Percentiles rank a stretch among this genome's conserved stretches.
Evolutionary conservation across 2,797 vertebrate genomes (phyloP).

Genomic region (Pantherophis alleghaniensis): DNA sequence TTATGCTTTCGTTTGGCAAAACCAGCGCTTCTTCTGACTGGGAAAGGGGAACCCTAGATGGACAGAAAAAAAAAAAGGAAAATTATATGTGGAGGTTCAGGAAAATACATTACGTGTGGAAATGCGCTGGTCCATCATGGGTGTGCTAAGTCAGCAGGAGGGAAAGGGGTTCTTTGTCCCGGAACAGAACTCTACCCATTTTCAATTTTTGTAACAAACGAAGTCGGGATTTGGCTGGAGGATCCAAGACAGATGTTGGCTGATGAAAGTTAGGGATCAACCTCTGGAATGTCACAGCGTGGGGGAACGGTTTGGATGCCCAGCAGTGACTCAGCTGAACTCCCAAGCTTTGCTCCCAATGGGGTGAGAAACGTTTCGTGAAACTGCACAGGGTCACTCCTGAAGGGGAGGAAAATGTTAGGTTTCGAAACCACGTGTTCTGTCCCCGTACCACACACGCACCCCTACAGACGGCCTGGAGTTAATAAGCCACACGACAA

Average conservation of each 20-base stretch:
- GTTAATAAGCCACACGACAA: too few relatives aligned
- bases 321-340: background rate
- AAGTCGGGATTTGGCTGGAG: background rate
- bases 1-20: slow-evolving; percentile 41
- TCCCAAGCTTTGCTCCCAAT: background rate
- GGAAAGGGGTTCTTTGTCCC: background rate
- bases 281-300: background rate
- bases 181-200: background rate
- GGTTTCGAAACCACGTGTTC: too few relatives aligned
- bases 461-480: too few relatives aligned
- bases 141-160: background rate
- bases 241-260: background rate
- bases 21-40: background rate
- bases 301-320: background rate
- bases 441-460: too few relatives aligned
- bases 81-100: background rate
- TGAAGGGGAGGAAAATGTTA: too few relatives aligned
- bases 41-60: slow-evolving; percentile 65
- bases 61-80: too few relatives aligned
- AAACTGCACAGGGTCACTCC: background rate
- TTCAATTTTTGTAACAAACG: background rate
- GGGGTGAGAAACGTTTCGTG: background rate
- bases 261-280: background rate
- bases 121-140: background rate
- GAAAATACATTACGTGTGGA: background rate